Percentiles rank a stretch among this genome's conserved stretches.
These are phyloP conservation scores for Stichopus horrens DNA, from an alignment of 53 echinoderm and acorn worm genomes.

Conservation along the genomic window DNA sequence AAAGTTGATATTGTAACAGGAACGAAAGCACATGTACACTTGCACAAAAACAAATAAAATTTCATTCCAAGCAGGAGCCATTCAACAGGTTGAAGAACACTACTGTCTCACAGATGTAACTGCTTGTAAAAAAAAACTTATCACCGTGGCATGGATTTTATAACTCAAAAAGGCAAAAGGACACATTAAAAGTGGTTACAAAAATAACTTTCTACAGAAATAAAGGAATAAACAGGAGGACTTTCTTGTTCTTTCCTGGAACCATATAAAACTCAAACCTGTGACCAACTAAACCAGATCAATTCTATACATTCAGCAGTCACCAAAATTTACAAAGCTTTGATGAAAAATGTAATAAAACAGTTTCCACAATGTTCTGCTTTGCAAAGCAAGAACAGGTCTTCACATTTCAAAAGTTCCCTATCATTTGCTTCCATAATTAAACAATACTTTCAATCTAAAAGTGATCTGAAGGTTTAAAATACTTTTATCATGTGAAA, in stretches of 20 bases:
- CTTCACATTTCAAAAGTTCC: too few species aligned
- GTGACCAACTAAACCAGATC: background rate
- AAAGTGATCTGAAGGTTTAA: too few species aligned
- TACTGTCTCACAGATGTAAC: background rate
- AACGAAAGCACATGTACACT: background rate
- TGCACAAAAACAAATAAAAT: background rate
- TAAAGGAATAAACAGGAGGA: too few species aligned
- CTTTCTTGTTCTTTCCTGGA: background rate
- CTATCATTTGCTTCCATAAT: too few species aligned
- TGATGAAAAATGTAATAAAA: background rate
- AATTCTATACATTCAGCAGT: background rate
- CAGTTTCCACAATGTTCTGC: background rate
- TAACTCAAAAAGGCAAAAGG: background rate
- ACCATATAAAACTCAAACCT: background rate
- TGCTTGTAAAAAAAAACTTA: background rate
- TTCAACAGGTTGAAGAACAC: background rate
- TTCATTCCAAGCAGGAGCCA: background rate
- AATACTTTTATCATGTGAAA: background rate
- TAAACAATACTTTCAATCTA: too few species aligned
- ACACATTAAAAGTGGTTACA: background rate
- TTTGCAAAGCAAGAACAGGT: background rate
- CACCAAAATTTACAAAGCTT: background rate
- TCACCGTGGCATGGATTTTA: background rate
- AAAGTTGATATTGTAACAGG: background rate
- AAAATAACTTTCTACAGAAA: background rate